These are phyloP conservation scores for Pasiphila rectangulata DNA, from an alignment of 2,888 invertebrate genomes.

Conservation along the genomic window DNA sequence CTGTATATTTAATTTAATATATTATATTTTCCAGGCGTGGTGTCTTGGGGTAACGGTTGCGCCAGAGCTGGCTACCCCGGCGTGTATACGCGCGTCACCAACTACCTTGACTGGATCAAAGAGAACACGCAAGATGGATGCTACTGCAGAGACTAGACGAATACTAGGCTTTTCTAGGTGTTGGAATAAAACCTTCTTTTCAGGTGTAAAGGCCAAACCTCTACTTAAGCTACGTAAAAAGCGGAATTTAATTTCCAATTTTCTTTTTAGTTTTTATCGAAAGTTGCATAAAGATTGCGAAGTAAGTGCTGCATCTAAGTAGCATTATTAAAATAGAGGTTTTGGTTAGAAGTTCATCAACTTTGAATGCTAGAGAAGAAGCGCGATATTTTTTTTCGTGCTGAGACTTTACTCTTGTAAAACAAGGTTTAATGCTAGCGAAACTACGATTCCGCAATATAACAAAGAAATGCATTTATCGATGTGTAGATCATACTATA, in stretches of 20 bases:
- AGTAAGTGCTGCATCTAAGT: too few species aligned
- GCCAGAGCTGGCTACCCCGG: constrained; percentile 92
- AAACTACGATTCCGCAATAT: neutral
- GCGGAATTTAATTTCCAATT: too few species aligned
- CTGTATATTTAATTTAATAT: neutral
- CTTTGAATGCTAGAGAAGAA: too few species aligned
- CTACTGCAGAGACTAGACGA: constrained; percentile 84
- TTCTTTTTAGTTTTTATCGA: too few species aligned
- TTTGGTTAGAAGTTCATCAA: too few species aligned
- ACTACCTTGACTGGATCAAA: constrained; percentile 90
- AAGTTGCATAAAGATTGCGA: too few species aligned
- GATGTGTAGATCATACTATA: neutral
- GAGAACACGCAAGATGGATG: constrained; percentile 90
- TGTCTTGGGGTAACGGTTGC: constrained; percentile 95
- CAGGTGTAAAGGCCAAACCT: too few species aligned
- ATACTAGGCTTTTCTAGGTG: neutral
- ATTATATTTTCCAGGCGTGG: constrained; percentile 82
- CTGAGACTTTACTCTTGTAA: too few species aligned
- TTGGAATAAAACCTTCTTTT: too few species aligned
- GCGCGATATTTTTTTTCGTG: too few species aligned
- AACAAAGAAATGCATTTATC: constrained; percentile 16
- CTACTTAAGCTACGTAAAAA: too few species aligned
- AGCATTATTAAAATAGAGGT: too few species aligned
- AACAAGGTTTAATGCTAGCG: neutral
- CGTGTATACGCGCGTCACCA: constrained; percentile 91